A percentile compares a stretch with the other conserved stretches of the same genome.
These are phyloP conservation scores for Rotaria sp. DNA, from an alignment of 2,888 invertebrate species.

Conservation along the genomic window DNA sequence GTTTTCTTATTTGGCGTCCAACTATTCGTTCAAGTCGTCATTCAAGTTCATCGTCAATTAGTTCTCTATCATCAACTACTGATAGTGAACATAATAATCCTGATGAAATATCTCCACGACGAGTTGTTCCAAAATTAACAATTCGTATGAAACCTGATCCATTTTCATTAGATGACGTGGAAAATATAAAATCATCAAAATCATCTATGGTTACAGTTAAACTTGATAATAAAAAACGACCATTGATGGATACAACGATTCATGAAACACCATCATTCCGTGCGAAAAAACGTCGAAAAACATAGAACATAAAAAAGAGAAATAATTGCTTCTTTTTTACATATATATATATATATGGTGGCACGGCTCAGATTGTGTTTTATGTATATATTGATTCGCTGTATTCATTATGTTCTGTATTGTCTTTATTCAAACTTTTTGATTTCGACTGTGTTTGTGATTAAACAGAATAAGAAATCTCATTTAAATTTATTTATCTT, in stretches of 20 bases:
- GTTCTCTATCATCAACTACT: not conserved
- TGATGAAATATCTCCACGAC: not conserved
- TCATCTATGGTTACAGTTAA: not conserved
- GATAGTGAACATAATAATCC: not conserved
- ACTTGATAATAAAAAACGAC: not conserved
- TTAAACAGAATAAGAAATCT: not conserved
- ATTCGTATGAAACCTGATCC: not conserved
- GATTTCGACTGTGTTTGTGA: not conserved
- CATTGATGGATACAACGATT: not conserved
- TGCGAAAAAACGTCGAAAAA: not conserved
- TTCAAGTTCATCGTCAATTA: not conserved
- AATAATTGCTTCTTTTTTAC: not conserved
- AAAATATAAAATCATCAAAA: constrained; percentile 1
- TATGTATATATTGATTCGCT: not conserved
- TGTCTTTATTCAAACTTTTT: not conserved
- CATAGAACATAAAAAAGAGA: not conserved
- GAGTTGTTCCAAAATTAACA: not conserved
- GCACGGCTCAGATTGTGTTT: not conserved
- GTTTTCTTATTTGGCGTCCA: not conserved
- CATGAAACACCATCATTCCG: not conserved
- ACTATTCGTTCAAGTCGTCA: not conserved
- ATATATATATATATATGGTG: not conserved
- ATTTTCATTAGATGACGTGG: not conserved
- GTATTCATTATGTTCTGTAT: not conserved
- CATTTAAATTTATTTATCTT: not conserved